These are phyloP conservation scores for Aphis gossypii DNA, from an alignment of 1,140 invertebrate species.

Conservation along the genomic window DNA sequence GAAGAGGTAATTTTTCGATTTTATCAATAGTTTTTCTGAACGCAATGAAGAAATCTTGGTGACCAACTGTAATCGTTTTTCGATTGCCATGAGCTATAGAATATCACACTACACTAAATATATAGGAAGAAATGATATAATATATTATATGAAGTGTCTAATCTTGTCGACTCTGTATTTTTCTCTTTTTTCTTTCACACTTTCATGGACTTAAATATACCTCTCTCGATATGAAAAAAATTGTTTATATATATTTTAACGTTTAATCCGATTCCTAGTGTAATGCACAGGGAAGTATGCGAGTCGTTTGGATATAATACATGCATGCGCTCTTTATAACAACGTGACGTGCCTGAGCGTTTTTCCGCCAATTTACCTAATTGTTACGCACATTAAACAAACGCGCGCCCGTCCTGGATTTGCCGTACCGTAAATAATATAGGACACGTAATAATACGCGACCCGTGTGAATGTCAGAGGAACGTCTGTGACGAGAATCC, in stretches of 20 bases:
- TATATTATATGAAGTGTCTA: not conserved
- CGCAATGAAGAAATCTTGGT: not conserved
- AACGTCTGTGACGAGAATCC: not conserved
- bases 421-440: conserved; percentile 37
- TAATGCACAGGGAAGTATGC: not conserved
- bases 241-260: not conserved
- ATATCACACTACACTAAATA: not conserved
- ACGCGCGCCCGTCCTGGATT: not conserved
- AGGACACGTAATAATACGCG: not conserved
- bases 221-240: not conserved
- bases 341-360: not conserved
- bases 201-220: not conserved
- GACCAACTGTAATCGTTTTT: not conserved
- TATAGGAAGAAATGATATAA: not conserved
- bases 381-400: conserved; percentile 23
- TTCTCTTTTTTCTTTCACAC: not conserved
- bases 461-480: not conserved
- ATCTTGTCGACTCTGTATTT: not conserved
- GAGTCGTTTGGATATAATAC: not conserved
- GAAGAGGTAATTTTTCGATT: not conserved
- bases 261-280: not conserved
- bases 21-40: not conserved
- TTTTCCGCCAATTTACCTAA: conserved; percentile 48
- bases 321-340: not conserved
- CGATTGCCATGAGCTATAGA: not conserved